Conservation (phyloP, 2,113 vertebrate genomes). For the Scortum barcoo region DNA sequence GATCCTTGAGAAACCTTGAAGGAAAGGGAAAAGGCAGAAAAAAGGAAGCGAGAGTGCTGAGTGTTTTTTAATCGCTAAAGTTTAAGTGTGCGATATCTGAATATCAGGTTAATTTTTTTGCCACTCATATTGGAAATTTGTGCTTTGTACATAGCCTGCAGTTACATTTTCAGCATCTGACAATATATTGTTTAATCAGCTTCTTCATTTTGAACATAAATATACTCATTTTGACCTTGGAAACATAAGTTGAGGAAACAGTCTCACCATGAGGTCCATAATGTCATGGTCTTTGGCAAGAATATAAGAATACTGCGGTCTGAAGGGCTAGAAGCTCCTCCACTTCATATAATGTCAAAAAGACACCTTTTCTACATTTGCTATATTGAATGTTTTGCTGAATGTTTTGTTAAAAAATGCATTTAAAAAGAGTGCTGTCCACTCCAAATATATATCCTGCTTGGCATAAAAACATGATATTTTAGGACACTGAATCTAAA, state of each 20-base stretch:
- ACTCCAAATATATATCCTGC: too few species aligned
- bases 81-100: neutral
- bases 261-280: neutral
- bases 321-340: too few species aligned
- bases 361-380: too few species aligned
- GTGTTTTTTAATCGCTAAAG: constrained; percentile 5
- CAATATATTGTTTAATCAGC: neutral
- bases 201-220: constrained; percentile 1
- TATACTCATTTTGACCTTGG: neutral
- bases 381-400: too few species aligned
- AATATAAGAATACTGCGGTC: too few species aligned
- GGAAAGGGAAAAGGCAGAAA: neutral
- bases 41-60: neutral
- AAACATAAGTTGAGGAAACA: constrained; percentile 7
- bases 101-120: constrained; percentile 9
- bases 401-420: too few species aligned
- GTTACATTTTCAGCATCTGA: constrained; percentile 3
- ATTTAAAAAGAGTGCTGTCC: too few species aligned
- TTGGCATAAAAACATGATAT: too few species aligned
- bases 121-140: neutral
- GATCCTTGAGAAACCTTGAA: constrained; percentile 83
- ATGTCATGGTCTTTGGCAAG: too few species aligned
- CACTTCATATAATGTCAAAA: too few species aligned
- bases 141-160: constrained; percentile 7
- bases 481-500: too few species aligned